phyloP scores from a whole-genome alignment of 2,113 vertebrate species.

The Ploceus nigricollis region DNA sequence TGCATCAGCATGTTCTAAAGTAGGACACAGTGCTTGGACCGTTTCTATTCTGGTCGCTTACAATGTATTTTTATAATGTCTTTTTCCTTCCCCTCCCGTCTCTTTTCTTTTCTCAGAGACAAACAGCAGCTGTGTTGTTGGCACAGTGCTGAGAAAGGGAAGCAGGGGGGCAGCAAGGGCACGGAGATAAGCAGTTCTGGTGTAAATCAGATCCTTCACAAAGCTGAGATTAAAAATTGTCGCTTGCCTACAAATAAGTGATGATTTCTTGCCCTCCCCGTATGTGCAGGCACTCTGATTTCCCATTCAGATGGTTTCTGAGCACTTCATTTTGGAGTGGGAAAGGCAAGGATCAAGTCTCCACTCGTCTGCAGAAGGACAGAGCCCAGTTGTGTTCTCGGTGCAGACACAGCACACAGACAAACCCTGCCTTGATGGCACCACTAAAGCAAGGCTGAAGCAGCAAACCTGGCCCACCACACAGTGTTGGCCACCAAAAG shows the following conservation, averaged over 20 bases:
- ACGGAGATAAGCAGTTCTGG: constrained; percentile 26
- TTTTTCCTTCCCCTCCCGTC: background rate
- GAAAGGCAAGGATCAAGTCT: background rate
- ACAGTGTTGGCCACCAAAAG: background rate
- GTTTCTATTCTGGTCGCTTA: constrained; percentile 38
- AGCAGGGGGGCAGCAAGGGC: constrained; percentile 32
- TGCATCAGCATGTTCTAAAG: constrained; percentile 36
- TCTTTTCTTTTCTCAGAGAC: constrained; percentile 26
- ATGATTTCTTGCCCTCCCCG: constrained; percentile 4
- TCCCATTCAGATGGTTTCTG: background rate
- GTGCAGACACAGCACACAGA: background rate
- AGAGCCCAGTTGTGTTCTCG: background rate
- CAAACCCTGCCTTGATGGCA: fast-evolving
- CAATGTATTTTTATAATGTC: constrained; percentile 36
- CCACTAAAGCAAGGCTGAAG: background rate
- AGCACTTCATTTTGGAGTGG: background rate
- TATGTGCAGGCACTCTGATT: background rate
- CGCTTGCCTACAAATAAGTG: constrained; percentile 3
- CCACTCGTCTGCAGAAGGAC: background rate
- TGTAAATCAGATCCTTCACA: constrained; percentile 47
- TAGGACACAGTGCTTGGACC: background rate
- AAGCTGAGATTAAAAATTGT: constrained; percentile 32
- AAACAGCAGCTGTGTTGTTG: constrained; percentile 64
- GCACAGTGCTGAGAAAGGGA: constrained; percentile 26
- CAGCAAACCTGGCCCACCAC: background rate